These are phyloP conservation scores for Catocala fraxini DNA, from an alignment of 2,888 invertebrate genomes.

Conservation along the genomic window DNA sequence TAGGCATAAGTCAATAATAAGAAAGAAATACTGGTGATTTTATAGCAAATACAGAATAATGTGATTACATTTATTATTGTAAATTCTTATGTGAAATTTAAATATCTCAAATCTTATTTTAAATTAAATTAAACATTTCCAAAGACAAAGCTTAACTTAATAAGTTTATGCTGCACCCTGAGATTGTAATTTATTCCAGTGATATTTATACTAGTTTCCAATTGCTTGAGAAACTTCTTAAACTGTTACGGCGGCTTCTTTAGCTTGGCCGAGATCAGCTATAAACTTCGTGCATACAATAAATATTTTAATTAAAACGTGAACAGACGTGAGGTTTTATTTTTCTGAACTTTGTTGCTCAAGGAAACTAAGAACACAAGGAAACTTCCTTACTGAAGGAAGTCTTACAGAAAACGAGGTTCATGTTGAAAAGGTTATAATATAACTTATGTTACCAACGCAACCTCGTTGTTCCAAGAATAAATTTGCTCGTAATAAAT, in stretches of 20 bases:
- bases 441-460: no score
- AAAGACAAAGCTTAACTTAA: not conserved
- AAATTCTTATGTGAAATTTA: no score
- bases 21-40: no score
- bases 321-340: not conserved
- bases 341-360: no score
- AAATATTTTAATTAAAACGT: constrained; percentile 45
- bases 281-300: constrained; percentile 43
- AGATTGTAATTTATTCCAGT: not conserved
- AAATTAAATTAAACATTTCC: no score
- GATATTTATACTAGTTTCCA: constrained; percentile 27
- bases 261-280: constrained; percentile 43
- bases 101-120: no score
- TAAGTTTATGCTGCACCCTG: constrained; percentile 3
- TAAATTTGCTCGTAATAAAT: no score
- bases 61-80: no score
- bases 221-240: constrained; percentile 41
- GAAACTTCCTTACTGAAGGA: not conserved
- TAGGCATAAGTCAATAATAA: no score
- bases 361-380: not conserved
- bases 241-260: constrained; percentile 43
- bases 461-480: no score
- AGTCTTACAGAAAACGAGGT: not conserved
- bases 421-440: not conserved
- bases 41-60: no score